These are phyloP conservation scores for Merodon equestris DNA, from an alignment of 2,888 invertebrate species.

Conservation along the genomic window DNA sequence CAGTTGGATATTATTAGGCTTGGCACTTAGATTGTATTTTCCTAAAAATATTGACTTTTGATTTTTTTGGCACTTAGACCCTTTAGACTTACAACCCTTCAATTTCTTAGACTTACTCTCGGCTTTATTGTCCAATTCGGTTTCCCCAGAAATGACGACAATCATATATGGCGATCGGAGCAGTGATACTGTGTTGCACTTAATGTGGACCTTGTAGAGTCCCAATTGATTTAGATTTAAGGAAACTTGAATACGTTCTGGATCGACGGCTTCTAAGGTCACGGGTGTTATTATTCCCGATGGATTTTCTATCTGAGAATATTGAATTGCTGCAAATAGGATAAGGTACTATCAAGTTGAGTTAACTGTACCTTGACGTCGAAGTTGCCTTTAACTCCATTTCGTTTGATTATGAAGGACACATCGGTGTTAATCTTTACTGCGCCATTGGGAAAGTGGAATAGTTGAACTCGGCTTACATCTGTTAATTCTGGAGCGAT, in stretches of 20 bases:
- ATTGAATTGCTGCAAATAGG: not conserved
- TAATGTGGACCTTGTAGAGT: conserved; percentile 76
- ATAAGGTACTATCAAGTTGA: not conserved
- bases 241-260: conserved; percentile 74
- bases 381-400: conserved; percentile 77
- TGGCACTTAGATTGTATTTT: too few species aligned
- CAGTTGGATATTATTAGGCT: too few species aligned
- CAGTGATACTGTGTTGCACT: conserved; percentile 75
- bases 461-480: conserved; percentile 74
- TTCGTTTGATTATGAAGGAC: conserved; percentile 75
- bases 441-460: conserved; percentile 77
- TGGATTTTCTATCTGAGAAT: conserved; percentile 73
- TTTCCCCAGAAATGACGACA: conserved; percentile 73
- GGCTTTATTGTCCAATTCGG: conserved; percentile 55
- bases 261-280: conserved; percentile 74
- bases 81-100: too few species aligned
- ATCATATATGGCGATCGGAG: conserved; percentile 76
- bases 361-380: conserved; percentile 73
- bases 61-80: too few species aligned
- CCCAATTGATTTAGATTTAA: conserved; percentile 73
- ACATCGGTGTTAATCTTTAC: conserved; percentile 72
- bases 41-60: too few species aligned
- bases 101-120: conserved; percentile 65
- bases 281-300: conserved; percentile 70
- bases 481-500: conserved; percentile 77